A percentile compares a stretch with the other conserved stretches of the same genome.
Conservation (phyloP, 1,140 invertebrate genomes). For the Apis mellifera region Amel_HAv3.1 CM009932.2:6005001-6005500, state of each 20-base stretch:
- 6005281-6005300: conserved; percentile 47
- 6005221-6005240: background rate
- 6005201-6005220: conserved; percentile 40
- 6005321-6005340: conserved; percentile 19
- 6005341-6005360: conserved; percentile 26
- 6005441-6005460: no score
- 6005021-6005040: conserved; percentile 32
- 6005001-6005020: conserved; percentile 35
- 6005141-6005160: conserved; percentile 50
- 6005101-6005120: conserved; percentile 50
- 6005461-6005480: background rate
- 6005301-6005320: conserved; percentile 27
- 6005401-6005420: conserved; percentile 41
- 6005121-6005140: conserved; percentile 60
- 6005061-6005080: background rate
- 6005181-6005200: conserved; percentile 35
- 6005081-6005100: conserved; percentile 21
- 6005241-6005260: conserved; percentile 11
- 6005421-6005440: background rate
- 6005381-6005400: conserved; percentile 33
- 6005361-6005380: conserved; percentile 5
- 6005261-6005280: conserved; percentile 47
- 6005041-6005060: background rate
- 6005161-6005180: conserved; percentile 42
- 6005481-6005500: background rate